These are phyloP conservation scores for Catocala nupta DNA, from an alignment of 2,888 invertebrate species.

Conservation along the genomic window DNA sequence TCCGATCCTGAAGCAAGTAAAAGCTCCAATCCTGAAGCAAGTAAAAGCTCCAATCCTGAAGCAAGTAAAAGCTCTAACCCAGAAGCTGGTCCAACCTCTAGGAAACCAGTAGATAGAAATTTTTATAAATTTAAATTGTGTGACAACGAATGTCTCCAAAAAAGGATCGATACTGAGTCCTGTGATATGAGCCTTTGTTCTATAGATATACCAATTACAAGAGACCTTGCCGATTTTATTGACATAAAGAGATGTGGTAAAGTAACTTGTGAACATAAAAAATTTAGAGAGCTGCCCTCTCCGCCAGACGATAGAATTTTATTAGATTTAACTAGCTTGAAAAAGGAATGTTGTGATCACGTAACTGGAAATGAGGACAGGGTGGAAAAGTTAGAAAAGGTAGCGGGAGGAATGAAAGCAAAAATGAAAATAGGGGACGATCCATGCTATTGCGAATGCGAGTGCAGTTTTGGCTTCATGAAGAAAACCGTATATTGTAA, in stretches of 20 bases:
- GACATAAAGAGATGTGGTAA: constrained; percentile 65
- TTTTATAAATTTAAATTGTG: constrained; percentile 57
- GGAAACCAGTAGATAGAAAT: too few relatives aligned
- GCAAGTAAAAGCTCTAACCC: constrained; percentile 2
- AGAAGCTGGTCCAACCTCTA: constrained; percentile 22
- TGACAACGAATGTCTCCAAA: constrained; percentile 52
- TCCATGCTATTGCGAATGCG: constrained; percentile 77
- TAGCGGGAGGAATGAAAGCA: constrained; percentile 64
- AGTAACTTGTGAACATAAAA: constrained; percentile 60
- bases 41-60: constrained; percentile 2
- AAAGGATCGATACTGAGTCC: constrained; percentile 39
- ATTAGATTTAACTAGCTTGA: constrained; percentile 59
- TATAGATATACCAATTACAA: constrained; percentile 57
- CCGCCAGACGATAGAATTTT: constrained; percentile 64
- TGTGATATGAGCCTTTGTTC: constrained; percentile 55
- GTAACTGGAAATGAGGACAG: constrained; percentile 38
- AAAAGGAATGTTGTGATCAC: constrained; percentile 58
- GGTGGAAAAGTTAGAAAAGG: constrained; percentile 64
- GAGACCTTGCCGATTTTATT: constrained; percentile 52
- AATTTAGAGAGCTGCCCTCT: constrained; percentile 54
- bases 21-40: not conserved
- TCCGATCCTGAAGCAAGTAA: not conserved
- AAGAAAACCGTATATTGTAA: constrained; percentile 78
- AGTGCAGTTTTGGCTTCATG: constrained; percentile 74
- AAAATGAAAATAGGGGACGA: constrained; percentile 64